Base-by-base conservation (phyloP, 2,113 vertebrate genomes). In the Myrmecobius fasciatus region DNA sequence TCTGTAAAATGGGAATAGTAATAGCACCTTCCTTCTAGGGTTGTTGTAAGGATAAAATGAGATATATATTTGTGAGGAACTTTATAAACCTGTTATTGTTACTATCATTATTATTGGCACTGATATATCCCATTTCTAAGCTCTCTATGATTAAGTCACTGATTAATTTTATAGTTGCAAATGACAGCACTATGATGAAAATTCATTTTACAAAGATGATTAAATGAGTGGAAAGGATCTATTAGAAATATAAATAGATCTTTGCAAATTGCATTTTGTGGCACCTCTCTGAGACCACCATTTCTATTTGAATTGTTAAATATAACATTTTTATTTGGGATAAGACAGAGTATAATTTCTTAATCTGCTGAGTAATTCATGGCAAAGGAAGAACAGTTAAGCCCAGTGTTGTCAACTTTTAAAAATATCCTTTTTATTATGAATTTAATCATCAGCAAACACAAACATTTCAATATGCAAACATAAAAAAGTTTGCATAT, bases 231-330 rank as follows among this genome's bases (percentile, higher is more conserved):
- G 53, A 0, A 83, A 22, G 36, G 3, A 5, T 75, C 67, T 54
- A 43, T 22, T 0, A 47, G 0, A 24, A 48, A 28, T 31, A 89
- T 53, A 43, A 17, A 3, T 52, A 51, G 93, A 89, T 95, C 88
- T 91, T 89, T 43, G 1, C 43, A 52, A 89, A 43, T 60, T 2
- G 6, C 4, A 43, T 2, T 1, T 6, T 4, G 3, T 0, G 9
- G 14, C 53, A 60, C 88, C 91, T 25, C 47, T 52, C 48, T 47
- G 22, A 51, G 89, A 90, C 51, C 14, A 0, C 10, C 11, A 0
- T 88, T 91, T 91, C 47, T 24, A 60, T 90, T 53, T 31, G 52
- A 96, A 94, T 96, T 93, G 91, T 90, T 92, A 46, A 89, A 25
- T 52, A n/a, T 49, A 90, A 3, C 36, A 28, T 75, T 46, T 95